Base-by-base conservation (phyloP, 2,888 invertebrate species). In the Baronia brevicornis region DNA sequence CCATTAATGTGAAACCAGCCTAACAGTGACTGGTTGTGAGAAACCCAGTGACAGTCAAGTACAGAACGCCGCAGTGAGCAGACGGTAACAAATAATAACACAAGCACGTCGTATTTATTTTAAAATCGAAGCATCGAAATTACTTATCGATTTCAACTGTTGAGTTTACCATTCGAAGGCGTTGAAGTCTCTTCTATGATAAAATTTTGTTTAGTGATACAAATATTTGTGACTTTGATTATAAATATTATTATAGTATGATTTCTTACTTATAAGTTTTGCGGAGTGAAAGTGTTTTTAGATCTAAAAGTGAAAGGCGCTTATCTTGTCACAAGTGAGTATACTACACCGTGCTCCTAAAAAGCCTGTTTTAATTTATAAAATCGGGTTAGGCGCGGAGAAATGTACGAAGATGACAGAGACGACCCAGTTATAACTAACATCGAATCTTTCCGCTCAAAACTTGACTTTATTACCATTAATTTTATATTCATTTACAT, bases 221-320 rank as follows among this genome's bases (percentile, higher is more conserved):
- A 7, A 8, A 4, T 18, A 12, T 26, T 4, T 11, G 23, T 36
- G 21, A 23, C 3, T 19, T 23, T 31, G n/a, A n/a, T 19, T 37
- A 25, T 28, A 33, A 28, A 28, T 17, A 33, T 33, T 18, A 31
- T 38, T 20, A 32, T 28, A 23, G 33, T 27, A 37, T 34, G 30
- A 14, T 38, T 38, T 36, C 33, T 35, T 27, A 22, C 26, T 28
- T 36, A 36, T 41, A 39, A 38, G 33, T 43, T 45, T 43, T 41
- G 41, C 59, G 46, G 36, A 73, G 80, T 77, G 80, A 79, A 80
- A 80, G 80, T 79, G 71, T 51, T 65, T 52, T 46, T 57, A 57
- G 57, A 52, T 61, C 50, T 64, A 71, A 70, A 72, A 80, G 80
- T 80, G 80, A 80, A 80, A 80, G 80, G 73, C 46, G 50, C 48